Percentiles rank a stretch among this genome's conserved stretches.
Conservation (phyloP, 2,888 invertebrate species). For the Yponomeuta malinellus region DNA sequence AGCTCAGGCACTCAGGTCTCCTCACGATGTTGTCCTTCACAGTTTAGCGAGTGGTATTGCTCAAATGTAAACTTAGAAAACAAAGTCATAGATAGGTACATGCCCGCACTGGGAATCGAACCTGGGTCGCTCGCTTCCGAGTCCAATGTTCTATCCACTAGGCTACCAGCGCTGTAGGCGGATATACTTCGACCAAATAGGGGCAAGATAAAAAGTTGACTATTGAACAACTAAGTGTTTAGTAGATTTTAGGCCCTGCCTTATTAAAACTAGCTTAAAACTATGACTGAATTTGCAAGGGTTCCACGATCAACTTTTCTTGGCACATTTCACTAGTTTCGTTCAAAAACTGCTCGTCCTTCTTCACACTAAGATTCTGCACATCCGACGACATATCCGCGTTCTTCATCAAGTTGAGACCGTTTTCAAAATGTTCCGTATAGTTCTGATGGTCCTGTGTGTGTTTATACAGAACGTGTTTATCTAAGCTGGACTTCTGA, state of each 20-base stretch:
- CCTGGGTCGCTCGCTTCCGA: too few species aligned
- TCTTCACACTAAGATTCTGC: conserved; percentile 52
- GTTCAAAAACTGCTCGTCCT: conserved; percentile 25
- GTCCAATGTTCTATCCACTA: too few species aligned
- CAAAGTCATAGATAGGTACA: too few species aligned
- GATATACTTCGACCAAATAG: too few species aligned
- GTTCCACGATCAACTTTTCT: conserved; percentile 19
- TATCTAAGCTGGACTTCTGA: conserved; percentile 65
- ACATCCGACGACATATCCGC: conserved; percentile 29
- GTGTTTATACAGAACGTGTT: conserved; percentile 64
- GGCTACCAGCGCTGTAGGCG: too few species aligned
- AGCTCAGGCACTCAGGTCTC: too few species aligned
- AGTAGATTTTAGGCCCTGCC: neutral
- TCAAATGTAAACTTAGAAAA: too few species aligned
- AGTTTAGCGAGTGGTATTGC: too few species aligned
- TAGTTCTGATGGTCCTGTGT: conserved; percentile 23
- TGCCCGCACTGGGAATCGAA: too few species aligned
- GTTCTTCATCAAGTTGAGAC: conserved; percentile 29
- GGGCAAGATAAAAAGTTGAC: neutral
- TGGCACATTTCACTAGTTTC: conserved; percentile 3
- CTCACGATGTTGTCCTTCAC: too few species aligned
- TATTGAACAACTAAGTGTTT: neutral
- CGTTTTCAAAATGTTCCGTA: conserved; percentile 22
- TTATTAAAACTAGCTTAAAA: conserved; percentile 14
- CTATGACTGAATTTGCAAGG: conserved; percentile 32